Percentiles rank a stretch among this genome's conserved stretches.
Evolutionary conservation across 2,113 vertebrate genomes (phyloP).

Genomic region (Cephalopholis sonnerati): DNA sequence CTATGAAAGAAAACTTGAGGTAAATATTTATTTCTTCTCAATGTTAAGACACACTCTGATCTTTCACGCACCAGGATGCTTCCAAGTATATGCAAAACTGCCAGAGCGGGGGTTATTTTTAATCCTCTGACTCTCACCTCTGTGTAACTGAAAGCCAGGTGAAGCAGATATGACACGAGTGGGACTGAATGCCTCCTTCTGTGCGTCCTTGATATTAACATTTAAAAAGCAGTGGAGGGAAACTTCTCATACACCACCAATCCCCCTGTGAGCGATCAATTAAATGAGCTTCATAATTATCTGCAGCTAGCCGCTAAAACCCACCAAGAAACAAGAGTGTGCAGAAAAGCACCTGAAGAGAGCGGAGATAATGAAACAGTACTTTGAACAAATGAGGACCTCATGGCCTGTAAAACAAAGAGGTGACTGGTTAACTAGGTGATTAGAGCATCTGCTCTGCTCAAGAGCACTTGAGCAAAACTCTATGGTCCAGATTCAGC

Average conservation of each 20-base stretch:
- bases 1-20: too few species aligned
- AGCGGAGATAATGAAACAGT: slow-evolving; percentile 14
- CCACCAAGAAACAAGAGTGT: neutral
- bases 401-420: slow-evolving; percentile 16
- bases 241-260: neutral
- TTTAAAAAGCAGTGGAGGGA: slow-evolving; percentile 8
- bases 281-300: slow-evolving; percentile 33
- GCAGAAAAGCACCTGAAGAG: slow-evolving; percentile 6
- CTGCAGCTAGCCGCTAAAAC: neutral
- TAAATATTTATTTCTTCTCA: neutral
- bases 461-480: slow-evolving; percentile 16
- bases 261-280: slow-evolving; percentile 4
- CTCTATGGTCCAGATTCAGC: neutral
- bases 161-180: slow-evolving; percentile 11
- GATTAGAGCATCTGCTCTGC: slow-evolving; percentile 22
- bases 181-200: neutral
- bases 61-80: slow-evolving; percentile 19
- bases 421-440: slow-evolving; percentile 12
- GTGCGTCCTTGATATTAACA: slow-evolving; percentile 20
- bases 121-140: slow-evolving; percentile 28
- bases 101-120: slow-evolving; percentile 24
- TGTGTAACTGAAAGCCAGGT: slow-evolving; percentile 14
- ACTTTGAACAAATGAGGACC: slow-evolving; percentile 19
- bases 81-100: slow-evolving; percentile 9
- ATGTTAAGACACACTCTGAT: neutral